These are phyloP conservation scores for Dynastes grantii DNA, from an alignment of 2,888 invertebrate genomes.

Conservation along the genomic window DNA sequence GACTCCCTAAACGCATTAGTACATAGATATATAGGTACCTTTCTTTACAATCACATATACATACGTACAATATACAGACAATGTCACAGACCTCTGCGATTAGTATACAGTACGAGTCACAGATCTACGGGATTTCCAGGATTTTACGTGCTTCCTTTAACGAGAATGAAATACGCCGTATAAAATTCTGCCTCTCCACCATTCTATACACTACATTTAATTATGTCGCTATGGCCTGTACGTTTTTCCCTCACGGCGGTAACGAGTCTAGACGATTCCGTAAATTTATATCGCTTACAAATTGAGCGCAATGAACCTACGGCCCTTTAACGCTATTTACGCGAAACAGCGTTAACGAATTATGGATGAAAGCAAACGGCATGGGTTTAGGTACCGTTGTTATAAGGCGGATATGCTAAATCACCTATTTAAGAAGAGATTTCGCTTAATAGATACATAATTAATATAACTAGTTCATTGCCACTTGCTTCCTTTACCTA, in stretches of 20 bases:
- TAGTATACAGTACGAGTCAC: constrained; percentile 50
- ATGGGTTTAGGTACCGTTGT: constrained; percentile 9
- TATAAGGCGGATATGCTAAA: neutral
- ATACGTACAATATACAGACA: constrained; percentile 46
- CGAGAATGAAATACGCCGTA: constrained; percentile 43
- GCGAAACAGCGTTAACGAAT: neutral
- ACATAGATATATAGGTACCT: neutral
- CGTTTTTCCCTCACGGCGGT: neutral
- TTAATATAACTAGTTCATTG: too few species aligned
- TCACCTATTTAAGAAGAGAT: too few species aligned
- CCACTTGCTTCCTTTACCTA: too few species aligned
- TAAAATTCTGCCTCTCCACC: constrained; percentile 1
- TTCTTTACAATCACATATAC: constrained; percentile 3
- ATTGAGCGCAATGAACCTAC: constrained; percentile 8
- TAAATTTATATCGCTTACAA: constrained; percentile 8
- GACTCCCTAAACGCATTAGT: neutral
- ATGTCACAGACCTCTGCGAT: constrained; percentile 48
- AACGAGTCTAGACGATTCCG: constrained; percentile 14
- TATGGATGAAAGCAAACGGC: constrained; percentile 6
- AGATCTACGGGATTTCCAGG: constrained; percentile 51
- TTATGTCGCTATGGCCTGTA: constrained; percentile 10
- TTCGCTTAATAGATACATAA: too few species aligned
- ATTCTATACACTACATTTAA: constrained; percentile 40
- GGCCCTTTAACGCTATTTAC: neutral
- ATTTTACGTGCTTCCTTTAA: constrained; percentile 51